Conservation (phyloP, 1,140 invertebrate genomes). For the Temnothorax longispinosus region DNA sequence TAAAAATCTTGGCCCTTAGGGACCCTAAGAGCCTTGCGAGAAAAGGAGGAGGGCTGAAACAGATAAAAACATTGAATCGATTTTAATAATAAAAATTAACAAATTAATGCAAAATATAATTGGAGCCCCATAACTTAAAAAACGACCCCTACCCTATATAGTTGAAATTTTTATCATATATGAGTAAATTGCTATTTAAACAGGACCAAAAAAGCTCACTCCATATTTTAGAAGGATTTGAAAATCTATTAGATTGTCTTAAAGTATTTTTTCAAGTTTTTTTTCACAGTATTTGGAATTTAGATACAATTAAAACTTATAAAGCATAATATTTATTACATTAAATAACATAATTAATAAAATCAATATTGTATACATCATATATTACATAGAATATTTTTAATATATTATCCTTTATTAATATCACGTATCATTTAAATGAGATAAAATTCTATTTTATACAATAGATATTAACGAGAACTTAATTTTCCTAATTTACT, state of each 20-base stretch:
- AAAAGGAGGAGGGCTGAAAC: too few species aligned
- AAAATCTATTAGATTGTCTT: not conserved
- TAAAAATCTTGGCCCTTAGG: too few species aligned
- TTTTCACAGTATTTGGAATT: not conserved
- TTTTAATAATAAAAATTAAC: too few species aligned
- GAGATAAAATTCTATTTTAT: not conserved
- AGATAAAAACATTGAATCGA: too few species aligned
- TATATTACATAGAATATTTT: slow-evolving; percentile 6
- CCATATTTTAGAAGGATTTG: not conserved
- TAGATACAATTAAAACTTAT: not conserved
- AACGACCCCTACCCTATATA: not conserved
- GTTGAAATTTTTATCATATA: not conserved
- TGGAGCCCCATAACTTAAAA: too few species aligned
- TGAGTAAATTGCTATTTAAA: not conserved
- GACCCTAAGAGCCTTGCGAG: too few species aligned
- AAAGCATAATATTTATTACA: not conserved
- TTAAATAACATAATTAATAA: not conserved
- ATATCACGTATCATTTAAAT: not conserved
- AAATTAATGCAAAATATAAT: too few species aligned
- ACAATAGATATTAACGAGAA: not conserved
- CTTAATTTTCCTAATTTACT: not conserved
- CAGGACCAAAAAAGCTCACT: not conserved
- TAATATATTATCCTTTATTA: not conserved
- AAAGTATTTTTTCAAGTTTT: not conserved
- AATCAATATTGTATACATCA: not conserved